These are phyloP conservation scores for Cacatua alba DNA, from an alignment of 2,113 vertebrate species.

Conservation along the genomic window DNA sequence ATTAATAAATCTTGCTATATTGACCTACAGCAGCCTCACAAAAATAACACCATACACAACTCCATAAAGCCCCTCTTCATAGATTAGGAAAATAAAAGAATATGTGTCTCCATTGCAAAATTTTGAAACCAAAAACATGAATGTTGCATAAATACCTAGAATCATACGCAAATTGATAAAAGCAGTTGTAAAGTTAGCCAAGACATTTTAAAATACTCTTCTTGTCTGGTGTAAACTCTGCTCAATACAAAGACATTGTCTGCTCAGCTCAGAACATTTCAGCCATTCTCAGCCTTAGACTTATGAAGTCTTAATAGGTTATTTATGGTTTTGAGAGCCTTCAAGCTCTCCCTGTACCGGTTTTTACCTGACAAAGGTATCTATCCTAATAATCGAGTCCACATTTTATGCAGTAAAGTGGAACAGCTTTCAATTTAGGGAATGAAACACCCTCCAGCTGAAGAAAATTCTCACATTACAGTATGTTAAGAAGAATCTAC, in stretches of 20 bases:
- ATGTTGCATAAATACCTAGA: neutral
- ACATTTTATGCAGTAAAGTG: conserved; percentile 46
- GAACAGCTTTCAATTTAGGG: conserved; percentile 79
- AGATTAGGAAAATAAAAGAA: neutral
- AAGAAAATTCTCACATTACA: conserved; percentile 85
- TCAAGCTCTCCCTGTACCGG: neutral
- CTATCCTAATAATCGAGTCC: neutral
- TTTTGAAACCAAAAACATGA: neutral
- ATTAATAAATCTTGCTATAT: conserved; percentile 24
- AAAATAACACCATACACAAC: neutral
- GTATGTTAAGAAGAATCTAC: conserved; percentile 76
- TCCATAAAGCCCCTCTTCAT: neutral
- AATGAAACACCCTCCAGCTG: conserved; percentile 79
- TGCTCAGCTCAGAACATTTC: neutral
- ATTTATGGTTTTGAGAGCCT: neutral
- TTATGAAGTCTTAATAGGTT: neutral
- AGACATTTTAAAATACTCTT: neutral
- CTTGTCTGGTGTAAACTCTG: neutral
- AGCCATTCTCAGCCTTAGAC: neutral
- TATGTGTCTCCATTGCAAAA: neutral
- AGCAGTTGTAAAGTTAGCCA: neutral
- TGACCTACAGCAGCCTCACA: neutral
- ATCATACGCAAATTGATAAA: neutral
- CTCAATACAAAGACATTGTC: neutral
- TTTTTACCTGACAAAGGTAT: conserved; percentile 55